Evolutionary conservation across 2,797 vertebrate genomes (phyloP).

Genomic region (Protosalanx chinensis): DNA sequence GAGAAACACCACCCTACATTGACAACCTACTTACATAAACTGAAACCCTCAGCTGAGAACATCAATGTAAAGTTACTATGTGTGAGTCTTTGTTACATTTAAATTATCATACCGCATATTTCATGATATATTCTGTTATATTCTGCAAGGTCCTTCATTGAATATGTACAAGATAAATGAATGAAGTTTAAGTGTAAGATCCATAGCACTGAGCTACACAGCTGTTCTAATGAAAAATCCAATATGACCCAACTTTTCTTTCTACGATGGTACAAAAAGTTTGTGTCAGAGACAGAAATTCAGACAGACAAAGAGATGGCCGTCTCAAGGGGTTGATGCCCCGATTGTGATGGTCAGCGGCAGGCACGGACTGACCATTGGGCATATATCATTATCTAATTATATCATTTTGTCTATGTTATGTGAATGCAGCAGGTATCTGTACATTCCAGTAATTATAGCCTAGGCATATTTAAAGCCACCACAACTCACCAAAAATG

Average conservation of each 20-base stretch:
- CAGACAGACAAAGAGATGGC: not conserved
- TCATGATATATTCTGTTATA: not conserved
- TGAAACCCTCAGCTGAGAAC: too few species aligned
- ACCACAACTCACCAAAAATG: too few species aligned
- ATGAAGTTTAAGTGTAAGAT: not conserved
- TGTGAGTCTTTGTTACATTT: not conserved
- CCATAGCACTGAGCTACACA: not conserved
- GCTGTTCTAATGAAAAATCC: not conserved
- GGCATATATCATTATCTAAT: too few species aligned
- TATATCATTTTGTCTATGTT: too few species aligned
- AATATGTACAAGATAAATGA: not conserved
- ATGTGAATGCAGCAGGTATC: too few species aligned
- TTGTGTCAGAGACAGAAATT: not conserved
- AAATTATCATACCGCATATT: not conserved
- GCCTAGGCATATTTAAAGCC: too few species aligned
- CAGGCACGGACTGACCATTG: not conserved
- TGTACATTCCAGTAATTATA: too few species aligned
- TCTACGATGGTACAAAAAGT: not conserved
- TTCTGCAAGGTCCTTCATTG: not conserved
- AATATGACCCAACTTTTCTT: not conserved
- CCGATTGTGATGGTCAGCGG: conserved; percentile 26
- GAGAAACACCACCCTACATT: too few species aligned
- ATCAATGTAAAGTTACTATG: too few species aligned
- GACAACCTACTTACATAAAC: too few species aligned
- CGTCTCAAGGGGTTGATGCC: conserved; percentile 20